These are phyloP conservation scores for Hyppa rectilinea DNA, from an alignment of 2,888 invertebrate genomes.

Conservation along the genomic window DNA sequence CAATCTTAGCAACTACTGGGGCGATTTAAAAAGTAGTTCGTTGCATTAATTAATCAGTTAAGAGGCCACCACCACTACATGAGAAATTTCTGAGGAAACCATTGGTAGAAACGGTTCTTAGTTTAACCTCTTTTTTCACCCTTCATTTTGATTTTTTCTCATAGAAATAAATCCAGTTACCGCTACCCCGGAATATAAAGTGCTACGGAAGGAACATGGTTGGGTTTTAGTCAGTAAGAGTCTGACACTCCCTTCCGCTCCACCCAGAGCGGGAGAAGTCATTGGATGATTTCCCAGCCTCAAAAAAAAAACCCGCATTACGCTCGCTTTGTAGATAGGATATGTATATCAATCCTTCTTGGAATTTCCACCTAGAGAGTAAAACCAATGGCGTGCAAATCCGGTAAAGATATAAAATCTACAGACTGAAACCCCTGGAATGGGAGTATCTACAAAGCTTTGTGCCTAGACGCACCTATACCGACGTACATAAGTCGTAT, in stretches of 20 bases:
- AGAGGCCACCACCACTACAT: neutral
- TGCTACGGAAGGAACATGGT: too few species aligned
- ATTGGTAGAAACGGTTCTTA: neutral
- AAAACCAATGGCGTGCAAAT: conserved; percentile 38
- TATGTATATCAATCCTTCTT: conserved; percentile 10
- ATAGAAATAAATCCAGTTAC: too few species aligned
- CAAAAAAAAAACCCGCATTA: too few species aligned
- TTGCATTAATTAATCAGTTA: neutral
- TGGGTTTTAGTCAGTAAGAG: too few species aligned
- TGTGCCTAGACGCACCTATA: conserved; percentile 20
- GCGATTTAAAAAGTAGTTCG: neutral
- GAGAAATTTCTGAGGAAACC: neutral
- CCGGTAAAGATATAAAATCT: conserved; percentile 37
- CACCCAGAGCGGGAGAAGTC: too few species aligned
- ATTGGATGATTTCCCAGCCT: too few species aligned
- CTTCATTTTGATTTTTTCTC: neutral
- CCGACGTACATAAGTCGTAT: conserved; percentile 17
- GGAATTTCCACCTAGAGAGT: neutral
- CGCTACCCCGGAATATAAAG: too few species aligned
- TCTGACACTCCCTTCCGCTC: too few species aligned
- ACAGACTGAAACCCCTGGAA: conserved; percentile 37
- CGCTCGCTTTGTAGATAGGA: conserved; percentile 8
- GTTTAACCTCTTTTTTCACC: neutral
- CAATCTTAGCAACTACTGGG: neutral
- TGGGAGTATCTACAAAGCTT: conserved; percentile 45